Evolutionary conservation across 2,888 invertebrate species (phyloP).

Genomic region (Leistus spinibarbis): DNA sequence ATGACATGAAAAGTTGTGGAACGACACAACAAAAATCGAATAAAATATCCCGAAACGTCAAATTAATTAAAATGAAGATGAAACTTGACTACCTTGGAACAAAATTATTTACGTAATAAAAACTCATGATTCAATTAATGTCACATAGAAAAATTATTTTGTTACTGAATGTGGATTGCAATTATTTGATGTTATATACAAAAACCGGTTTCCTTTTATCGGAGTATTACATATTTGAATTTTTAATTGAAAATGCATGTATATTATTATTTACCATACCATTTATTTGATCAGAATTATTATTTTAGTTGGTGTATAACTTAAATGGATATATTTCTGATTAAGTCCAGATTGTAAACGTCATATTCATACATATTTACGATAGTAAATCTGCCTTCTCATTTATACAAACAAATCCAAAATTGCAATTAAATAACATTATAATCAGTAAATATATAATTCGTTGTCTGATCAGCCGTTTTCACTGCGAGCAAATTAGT

Average conservation of each 20-base stretch:
- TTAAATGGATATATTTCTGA: no score
- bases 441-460: no score
- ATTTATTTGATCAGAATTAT: neutral
- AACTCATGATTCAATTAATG: constrained; percentile 39
- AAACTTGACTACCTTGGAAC: constrained; percentile 23
- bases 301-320: neutral
- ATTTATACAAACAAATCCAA: no score
- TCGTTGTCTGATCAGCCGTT: no score
- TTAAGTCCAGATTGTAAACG: no score
- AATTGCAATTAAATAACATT: no score
- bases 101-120: constrained; percentile 37
- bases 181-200: constrained; percentile 26
- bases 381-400: no score
- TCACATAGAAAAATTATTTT: constrained; percentile 38
- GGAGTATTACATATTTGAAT: neutral
- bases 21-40: constrained; percentile 22
- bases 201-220: neutral
- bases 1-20: constrained; percentile 13
- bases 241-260: neutral
- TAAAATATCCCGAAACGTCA: constrained; percentile 8
- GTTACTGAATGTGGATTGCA: constrained; percentile 35
- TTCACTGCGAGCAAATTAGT: no score
- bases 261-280: neutral
- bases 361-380: no score
- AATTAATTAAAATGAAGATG: constrained; percentile 36